Base-by-base conservation (phyloP, 2,888 invertebrate species). In the Hirtodrosophila histrioides region DNA sequence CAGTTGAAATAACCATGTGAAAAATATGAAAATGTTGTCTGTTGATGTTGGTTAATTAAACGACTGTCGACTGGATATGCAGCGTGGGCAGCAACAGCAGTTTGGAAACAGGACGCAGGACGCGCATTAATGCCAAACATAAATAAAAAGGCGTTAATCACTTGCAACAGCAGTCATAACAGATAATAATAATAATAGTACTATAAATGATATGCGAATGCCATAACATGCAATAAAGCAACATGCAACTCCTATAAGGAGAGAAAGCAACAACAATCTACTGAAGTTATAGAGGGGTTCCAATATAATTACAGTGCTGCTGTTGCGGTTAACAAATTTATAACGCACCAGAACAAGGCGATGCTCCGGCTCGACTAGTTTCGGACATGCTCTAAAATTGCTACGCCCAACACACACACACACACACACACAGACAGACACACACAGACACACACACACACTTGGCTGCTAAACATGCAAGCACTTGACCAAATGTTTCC, bases 311-410 rank as follows among this genome's bases (percentile, higher is more conserved):
- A 78, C 69, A 64, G 33, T 23, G 33, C 43, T 64, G 60, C 51
- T 58, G 45, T 64, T 75, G 72, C 46, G 86, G 86, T 86, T 78
- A 79, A 79, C 83, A 64, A 83, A 82, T 82, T 82, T 83, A 86
- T 83, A 82, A 68, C 73, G 64, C 53, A 63, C 53, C 61, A 67
- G 66, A 75, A 69, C 78, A 64, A 75, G 75, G 44, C 49, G 50
- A 29, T 50, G 53, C 45, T 35, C 17, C 4, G 56, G 37, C 54
- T 49, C 43, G 44, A 31, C 45, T 68, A 78, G 68, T 61, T 76
- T 72, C 41, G 66, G 73, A 53, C 56, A 67, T 81, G 65, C 70
- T 63, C 64, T 69, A 69, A 73, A 61, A 55, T 53, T 43, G 60
- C 69, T 86, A 77, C 82, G 75, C 81, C 81, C 63, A 37, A 33